Evolutionary conservation across 2,888 invertebrate genomes (phyloP).

Genomic region (Callimorpha dominula): DNA sequence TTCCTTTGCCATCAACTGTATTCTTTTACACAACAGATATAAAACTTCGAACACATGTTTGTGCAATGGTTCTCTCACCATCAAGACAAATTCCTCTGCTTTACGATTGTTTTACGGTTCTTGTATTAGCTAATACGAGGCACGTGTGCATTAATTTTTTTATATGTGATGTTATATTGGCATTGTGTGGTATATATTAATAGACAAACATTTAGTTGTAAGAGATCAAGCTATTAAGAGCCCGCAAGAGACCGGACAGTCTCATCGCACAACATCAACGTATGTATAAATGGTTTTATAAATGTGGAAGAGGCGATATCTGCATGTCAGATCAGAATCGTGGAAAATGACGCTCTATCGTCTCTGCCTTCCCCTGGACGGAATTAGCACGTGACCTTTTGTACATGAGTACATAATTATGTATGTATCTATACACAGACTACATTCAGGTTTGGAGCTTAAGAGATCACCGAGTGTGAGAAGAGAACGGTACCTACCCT

Average conservation of each 20-base stretch:
- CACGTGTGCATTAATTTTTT: conserved; percentile 28
- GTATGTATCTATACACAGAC: too few species aligned
- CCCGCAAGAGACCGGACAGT: too few species aligned
- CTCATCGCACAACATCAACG: not conserved
- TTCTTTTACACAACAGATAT: conserved; percentile 14
- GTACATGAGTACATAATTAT: too few species aligned
- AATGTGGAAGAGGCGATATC: not conserved
- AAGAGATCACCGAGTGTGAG: too few species aligned
- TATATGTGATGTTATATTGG: conserved; percentile 33
- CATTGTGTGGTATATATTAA: conserved; percentile 6
- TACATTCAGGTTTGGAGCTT: too few species aligned
- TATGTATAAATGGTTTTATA: not conserved
- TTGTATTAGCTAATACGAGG: conserved; percentile 41
- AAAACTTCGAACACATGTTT: conserved; percentile 16
- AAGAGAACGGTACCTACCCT: too few species aligned
- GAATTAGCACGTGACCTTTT: not conserved
- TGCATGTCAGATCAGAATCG: not conserved
- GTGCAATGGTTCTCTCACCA: conserved; percentile 18
- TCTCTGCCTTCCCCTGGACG: too few species aligned
- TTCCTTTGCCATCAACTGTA: not conserved
- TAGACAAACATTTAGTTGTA: conserved; percentile 6
- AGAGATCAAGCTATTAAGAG: too few species aligned
- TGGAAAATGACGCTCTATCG: not conserved
- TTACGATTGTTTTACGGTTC: conserved; percentile 47
- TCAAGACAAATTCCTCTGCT: conserved; percentile 37